A percentile compares a stretch with the other conserved stretches of the same genome.
phyloP scores from a whole-genome alignment of 2,113 vertebrate species.

The Spermophilus dauricus region DNA sequence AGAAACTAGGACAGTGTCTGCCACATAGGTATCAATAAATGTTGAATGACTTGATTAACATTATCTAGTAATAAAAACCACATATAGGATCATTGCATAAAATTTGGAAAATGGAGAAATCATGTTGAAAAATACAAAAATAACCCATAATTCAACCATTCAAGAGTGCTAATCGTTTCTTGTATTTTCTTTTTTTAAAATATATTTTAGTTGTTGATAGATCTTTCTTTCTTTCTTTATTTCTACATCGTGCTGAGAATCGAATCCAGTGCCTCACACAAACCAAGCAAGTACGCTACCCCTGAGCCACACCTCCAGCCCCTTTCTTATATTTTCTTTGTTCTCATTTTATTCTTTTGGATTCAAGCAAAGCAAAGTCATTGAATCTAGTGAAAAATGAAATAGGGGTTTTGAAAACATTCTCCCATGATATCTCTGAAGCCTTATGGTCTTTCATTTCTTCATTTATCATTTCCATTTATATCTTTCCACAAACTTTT shows the following conservation, averaged over 20 bases:
- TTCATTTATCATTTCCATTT: not conserved
- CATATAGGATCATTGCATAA: not conserved
- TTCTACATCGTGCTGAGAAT: too few species aligned
- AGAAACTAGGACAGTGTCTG: not conserved
- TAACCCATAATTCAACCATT: not conserved
- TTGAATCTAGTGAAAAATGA: not conserved
- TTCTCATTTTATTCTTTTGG: not conserved
- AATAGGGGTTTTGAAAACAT: not conserved
- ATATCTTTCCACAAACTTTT: not conserved
- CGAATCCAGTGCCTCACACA: too few species aligned
- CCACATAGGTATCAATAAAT: not conserved
- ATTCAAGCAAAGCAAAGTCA: not conserved
- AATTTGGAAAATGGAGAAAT: slow-evolving; percentile 41
- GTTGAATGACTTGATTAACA: not conserved
- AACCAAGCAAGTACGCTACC: too few species aligned
- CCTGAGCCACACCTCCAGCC: too few species aligned
- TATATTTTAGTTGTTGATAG: too few species aligned
- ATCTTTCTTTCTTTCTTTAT: too few species aligned
- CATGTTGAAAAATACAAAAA: slow-evolving; percentile 1
- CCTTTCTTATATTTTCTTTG: slow-evolving; percentile 2
- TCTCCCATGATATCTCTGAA: not conserved
- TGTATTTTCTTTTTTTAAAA: not conserved
- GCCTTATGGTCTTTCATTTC: not conserved
- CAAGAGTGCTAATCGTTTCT: not conserved
- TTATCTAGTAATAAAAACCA: not conserved